Conservation (phyloP, 1,140 invertebrate species). For the Macrocentrus cingulum region DNA sequence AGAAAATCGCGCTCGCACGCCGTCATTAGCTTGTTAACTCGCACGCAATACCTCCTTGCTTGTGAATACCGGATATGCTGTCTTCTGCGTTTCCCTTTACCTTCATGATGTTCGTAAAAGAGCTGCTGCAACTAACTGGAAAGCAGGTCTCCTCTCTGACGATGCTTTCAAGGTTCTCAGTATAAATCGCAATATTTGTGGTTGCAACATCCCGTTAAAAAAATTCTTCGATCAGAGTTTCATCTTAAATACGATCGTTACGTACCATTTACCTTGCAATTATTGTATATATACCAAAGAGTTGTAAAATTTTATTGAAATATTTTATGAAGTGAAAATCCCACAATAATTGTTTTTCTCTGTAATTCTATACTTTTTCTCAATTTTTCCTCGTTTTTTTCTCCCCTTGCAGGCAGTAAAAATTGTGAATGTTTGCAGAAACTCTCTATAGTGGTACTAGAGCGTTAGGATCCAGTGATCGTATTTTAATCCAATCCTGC, state of each 20-base stretch:
- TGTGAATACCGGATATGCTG: slow-evolving; percentile 55
- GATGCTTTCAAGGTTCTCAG: slow-evolving; percentile 6
- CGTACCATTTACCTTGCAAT: slow-evolving; percentile 5
- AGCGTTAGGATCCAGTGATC: too few relatives aligned
- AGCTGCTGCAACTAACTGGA: not conserved
- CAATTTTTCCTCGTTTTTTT: too few relatives aligned
- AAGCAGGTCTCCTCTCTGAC: not conserved
- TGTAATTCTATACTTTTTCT: too few relatives aligned
- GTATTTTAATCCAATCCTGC: slow-evolving; percentile 19
- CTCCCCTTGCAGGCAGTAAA: too few relatives aligned
- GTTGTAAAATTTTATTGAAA: not conserved
- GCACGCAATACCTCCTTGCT: slow-evolving; percentile 59
- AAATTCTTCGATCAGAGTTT: slow-evolving; percentile 4
- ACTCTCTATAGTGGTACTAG: too few relatives aligned
- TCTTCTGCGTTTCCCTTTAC: slow-evolving; percentile 31
- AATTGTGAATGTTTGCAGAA: too few relatives aligned
- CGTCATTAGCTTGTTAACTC: slow-evolving; percentile 60
- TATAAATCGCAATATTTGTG: slow-evolving; percentile 14
- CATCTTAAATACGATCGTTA: slow-evolving; percentile 7
- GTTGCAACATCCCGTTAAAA: slow-evolving; percentile 18
- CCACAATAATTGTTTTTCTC: not conserved
- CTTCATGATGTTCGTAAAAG: not conserved
- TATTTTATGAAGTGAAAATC: not conserved
- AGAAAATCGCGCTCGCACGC: slow-evolving; percentile 59
- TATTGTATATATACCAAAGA: not conserved